phyloP scores from a whole-genome alignment of 2,888 invertebrate genomes.

The Machimus rusticus region DNA sequence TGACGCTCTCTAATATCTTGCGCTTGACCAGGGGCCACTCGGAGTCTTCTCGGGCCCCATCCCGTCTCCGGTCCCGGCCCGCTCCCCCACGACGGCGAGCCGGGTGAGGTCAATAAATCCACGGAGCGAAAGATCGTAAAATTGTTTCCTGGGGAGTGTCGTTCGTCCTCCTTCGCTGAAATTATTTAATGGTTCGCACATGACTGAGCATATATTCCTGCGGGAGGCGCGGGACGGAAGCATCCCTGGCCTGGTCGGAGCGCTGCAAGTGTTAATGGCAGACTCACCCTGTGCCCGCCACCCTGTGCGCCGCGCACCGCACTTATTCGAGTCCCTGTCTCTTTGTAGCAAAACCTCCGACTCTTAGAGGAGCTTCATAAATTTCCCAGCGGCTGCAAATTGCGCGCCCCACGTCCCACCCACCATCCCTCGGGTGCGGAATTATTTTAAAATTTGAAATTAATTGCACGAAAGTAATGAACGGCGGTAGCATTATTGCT shows the following conservation, averaged over 20 bases:
- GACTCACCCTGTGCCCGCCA: constrained; percentile 1
- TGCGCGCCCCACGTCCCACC: neutral
- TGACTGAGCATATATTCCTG: constrained; percentile 44
- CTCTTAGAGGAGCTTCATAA: constrained; percentile 31
- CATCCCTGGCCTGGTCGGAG: neutral
- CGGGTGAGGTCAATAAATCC: constrained; percentile 32
- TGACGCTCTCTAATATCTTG: neutral
- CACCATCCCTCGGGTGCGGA: neutral
- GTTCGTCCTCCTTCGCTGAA: constrained; percentile 22
- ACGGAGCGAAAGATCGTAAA: constrained; percentile 41
- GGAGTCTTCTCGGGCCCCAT: neutral
- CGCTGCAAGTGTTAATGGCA: constrained; percentile 30
- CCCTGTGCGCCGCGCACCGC: neutral
- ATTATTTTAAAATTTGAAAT: constrained; percentile 47
- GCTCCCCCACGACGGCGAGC: neutral
- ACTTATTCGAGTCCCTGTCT: constrained; percentile 35
- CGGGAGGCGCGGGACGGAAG: neutral
- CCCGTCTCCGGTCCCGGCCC: neutral
- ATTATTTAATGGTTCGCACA: constrained; percentile 48
- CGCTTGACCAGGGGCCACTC: constrained; percentile 3
- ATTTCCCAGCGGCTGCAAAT: constrained; percentile 28
- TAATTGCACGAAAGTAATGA: constrained; percentile 48
- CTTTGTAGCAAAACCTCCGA: constrained; percentile 18
- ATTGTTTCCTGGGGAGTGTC: constrained; percentile 40
- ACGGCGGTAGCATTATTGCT: constrained; percentile 27